A percentile compares a stretch with the other conserved stretches of the same genome.
These are phyloP conservation scores for Campopleginae sp. DNA, from an alignment of 2,888 invertebrate species.

Conservation along the genomic window DNA sequence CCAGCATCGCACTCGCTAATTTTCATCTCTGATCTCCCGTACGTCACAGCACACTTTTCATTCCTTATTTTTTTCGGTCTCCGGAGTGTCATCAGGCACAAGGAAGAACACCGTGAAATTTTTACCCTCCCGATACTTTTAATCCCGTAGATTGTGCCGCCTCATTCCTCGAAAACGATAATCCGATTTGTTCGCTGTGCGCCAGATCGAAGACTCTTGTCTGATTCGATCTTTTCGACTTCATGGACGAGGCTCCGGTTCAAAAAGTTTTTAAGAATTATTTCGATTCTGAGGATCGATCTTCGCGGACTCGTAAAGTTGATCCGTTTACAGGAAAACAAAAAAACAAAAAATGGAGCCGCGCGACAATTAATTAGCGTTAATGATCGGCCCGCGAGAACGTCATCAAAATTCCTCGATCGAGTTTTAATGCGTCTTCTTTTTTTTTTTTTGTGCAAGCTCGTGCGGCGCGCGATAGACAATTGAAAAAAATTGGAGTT, in stretches of 20 bases:
- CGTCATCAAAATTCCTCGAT: neutral
- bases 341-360: neutral
- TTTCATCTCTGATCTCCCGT: conserved; percentile 53
- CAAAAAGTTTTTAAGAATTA: neutral
- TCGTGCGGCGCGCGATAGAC: neutral
- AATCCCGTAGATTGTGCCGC: conserved; percentile 44
- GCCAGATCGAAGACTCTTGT: conserved; percentile 14
- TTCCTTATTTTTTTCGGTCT: neutral
- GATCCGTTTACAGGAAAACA: neutral
- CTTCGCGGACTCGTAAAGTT: neutral
- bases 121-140: conserved; percentile 19
- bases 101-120: conserved; percentile 31
- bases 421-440: neutral
- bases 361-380: neutral
- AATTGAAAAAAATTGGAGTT: conserved; percentile 9
- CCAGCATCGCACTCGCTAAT: conserved; percentile 49
- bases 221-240: conserved; percentile 54
- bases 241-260: conserved; percentile 69
- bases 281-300: neutral
- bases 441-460: neutral
- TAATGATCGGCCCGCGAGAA: neutral
- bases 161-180: conserved; percentile 68
- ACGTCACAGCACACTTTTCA: conserved; percentile 11
- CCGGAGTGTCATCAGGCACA: neutral
- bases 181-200: conserved; percentile 67